These are phyloP conservation scores for Scartelaos histophorus DNA, from an alignment of 2,113 vertebrate genomes.

Conservation along the genomic window DNA sequence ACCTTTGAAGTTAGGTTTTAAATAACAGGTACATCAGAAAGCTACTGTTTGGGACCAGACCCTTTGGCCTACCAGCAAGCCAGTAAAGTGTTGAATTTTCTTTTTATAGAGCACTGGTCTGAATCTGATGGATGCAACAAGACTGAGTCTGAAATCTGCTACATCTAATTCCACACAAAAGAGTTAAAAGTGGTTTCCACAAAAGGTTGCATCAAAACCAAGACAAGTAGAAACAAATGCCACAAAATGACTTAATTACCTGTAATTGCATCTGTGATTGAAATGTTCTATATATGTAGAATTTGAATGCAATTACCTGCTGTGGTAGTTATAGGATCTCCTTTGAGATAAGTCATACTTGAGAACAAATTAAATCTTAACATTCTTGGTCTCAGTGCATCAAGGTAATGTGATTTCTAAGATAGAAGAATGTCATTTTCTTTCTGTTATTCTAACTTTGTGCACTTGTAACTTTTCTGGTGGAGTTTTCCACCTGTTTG, in stretches of 20 bases:
- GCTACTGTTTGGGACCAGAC: not conserved
- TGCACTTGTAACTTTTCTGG: not conserved
- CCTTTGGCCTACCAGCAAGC: constrained; percentile 13
- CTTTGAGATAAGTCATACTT: not conserved
- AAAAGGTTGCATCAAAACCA: not conserved
- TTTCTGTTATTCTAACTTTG: not conserved
- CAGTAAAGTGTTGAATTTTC: constrained; percentile 20
- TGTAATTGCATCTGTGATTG: not conserved
- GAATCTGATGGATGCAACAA: constrained; percentile 15
- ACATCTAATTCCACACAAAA: constrained; percentile 19
- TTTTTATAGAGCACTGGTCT: constrained; percentile 23
- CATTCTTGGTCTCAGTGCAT: not conserved
- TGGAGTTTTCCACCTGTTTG: not conserved
- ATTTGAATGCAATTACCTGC: not conserved
- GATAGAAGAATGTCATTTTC: not conserved
- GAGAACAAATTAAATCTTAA: not conserved
- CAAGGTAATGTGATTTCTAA: not conserved
- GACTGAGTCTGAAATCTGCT: constrained; percentile 28
- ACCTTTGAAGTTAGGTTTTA: not conserved
- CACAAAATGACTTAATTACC: not conserved
- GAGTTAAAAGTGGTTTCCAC: constrained; percentile 6
- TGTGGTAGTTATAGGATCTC: not conserved
- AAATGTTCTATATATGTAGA: not conserved
- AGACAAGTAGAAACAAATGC: not conserved
- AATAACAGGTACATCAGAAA: constrained; percentile 2